A percentile compares a stretch with the other conserved stretches of the same genome.
These are phyloP conservation scores for Colius striatus DNA, from an alignment of 2,113 vertebrate species.

Conservation along the genomic window DNA sequence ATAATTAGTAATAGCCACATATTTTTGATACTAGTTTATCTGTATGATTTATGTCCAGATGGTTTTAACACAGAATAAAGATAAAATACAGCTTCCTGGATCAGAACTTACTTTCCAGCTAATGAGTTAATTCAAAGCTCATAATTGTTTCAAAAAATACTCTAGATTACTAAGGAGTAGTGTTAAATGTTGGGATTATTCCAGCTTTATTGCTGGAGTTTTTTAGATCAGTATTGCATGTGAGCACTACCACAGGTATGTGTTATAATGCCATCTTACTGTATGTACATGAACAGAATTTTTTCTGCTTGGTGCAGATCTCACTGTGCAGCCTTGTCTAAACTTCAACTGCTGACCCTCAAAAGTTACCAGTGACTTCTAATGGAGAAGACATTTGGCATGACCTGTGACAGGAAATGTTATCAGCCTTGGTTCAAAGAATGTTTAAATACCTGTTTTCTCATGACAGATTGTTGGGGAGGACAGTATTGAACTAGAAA, in stretches of 20 bases:
- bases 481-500: neutral
- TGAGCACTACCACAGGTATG: neutral
- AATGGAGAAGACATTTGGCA: neutral
- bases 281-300: fast-evolving
- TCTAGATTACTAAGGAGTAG: neutral
- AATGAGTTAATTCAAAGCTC: constrained; percentile 8
- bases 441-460: neutral
- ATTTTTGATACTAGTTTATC: constrained; percentile 32
- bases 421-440: neutral
- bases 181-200: neutral
- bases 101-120: neutral
- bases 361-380: neutral
- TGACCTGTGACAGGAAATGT: neutral
- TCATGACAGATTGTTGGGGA: neutral
- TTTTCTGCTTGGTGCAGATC: neutral
- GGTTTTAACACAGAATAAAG: constrained; percentile 27
- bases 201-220: neutral
- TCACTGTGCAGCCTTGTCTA: neutral
- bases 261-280: neutral
- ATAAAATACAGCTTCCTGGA: constrained; percentile 21
- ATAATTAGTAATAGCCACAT: constrained; percentile 1
- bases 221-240: neutral
- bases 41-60: neutral
- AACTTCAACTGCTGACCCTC: neutral
- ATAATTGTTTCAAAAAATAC: neutral